Base-by-base conservation (phyloP, 2,113 vertebrate species). In the Catharus minimus region DNA sequence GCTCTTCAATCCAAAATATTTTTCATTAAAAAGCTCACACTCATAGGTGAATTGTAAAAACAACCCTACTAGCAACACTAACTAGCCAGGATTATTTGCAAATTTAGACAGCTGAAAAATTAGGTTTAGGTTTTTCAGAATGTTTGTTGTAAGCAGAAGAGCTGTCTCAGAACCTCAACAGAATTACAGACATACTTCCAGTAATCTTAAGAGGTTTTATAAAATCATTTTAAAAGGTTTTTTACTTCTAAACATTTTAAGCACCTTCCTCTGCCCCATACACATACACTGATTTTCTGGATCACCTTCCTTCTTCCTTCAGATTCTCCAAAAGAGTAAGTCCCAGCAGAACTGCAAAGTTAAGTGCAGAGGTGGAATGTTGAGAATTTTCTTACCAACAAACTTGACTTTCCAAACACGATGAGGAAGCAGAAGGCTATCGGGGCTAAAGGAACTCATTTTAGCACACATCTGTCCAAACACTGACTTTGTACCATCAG, bases 391-490 rank as follows among this genome's bases (percentile, higher is more conserved):
- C 96, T 97, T 97, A 99, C 99, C 99, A 77, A 99, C 99, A 97
- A 99, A 99, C 95, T 99, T 99, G 97, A 99, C 99, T 97, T 99
- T 99, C 99, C 99, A 99, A 85, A 99, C 99, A 0, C 99, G 98
- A 88, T 99, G 99, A 33, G 99, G 99, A 36, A 99, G 98, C 66
- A 99, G 98, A 74, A 99, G 98, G 92, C 98, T 99, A 95, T 99
- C 99, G 0, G 99, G 98, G 88, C 99, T 99, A 86, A 99, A 99
- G 3, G 99, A 99, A 87, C 98, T 98, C 99, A 99, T 99, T 96
- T 99, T 99, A 53, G 99, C 98, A 88, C 99, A 99, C 99, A 99
- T 99, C 96, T 99, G 99, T 66, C 99, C 99, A 89, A 99, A 99
- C 21, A 99, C 99, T 27, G 99, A 99, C 97, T 99, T 99, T 46